Evolutionary conservation across 2,113 vertebrate species (phyloP).

Genomic region (Polypterus bichir): DNA sequence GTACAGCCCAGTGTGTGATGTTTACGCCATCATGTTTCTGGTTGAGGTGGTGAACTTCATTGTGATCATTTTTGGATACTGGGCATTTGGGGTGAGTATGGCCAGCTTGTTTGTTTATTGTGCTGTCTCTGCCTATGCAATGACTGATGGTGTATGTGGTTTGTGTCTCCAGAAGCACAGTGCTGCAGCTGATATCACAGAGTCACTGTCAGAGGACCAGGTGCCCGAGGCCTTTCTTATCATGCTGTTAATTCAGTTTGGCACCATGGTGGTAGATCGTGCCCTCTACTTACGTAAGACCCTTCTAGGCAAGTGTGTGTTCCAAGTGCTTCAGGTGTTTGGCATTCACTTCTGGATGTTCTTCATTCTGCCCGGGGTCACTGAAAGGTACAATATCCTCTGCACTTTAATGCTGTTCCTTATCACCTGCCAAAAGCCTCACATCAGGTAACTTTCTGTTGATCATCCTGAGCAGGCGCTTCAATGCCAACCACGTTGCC

Average conservation of each 20-base stretch:
- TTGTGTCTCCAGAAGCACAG: slow-evolving; percentile 41
- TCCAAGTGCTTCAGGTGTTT: slow-evolving; percentile 55
- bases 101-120: not conserved
- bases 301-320: slow-evolving; percentile 51
- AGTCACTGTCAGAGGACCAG: slow-evolving; percentile 57
- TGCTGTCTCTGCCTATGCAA: not conserved
- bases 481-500: slow-evolving; percentile 42
- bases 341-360: slow-evolving; percentile 67
- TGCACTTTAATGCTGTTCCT: too few species aligned
- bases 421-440: not conserved
- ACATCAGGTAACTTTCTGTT: not conserved
- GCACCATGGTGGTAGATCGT: slow-evolving; percentile 51
- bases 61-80: slow-evolving; percentile 52
- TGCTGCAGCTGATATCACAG: slow-evolving; percentile 43
- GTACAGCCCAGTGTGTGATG: slow-evolving; percentile 45
- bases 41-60: slow-evolving; percentile 55
- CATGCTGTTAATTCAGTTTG: slow-evolving; percentile 58
- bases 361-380: slow-evolving; percentile 57
- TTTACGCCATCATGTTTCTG: slow-evolving; percentile 51
- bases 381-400: slow-evolving; percentile 40
- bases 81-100: slow-evolving; percentile 54
- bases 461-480: slow-evolving; percentile 32
- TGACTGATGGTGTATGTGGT: not conserved
- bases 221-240: slow-evolving; percentile 58
- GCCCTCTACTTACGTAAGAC: slow-evolving; percentile 58